phyloP scores from a whole-genome alignment of 1,140 invertebrate species.

The Zelostemma sp. region DNA sequence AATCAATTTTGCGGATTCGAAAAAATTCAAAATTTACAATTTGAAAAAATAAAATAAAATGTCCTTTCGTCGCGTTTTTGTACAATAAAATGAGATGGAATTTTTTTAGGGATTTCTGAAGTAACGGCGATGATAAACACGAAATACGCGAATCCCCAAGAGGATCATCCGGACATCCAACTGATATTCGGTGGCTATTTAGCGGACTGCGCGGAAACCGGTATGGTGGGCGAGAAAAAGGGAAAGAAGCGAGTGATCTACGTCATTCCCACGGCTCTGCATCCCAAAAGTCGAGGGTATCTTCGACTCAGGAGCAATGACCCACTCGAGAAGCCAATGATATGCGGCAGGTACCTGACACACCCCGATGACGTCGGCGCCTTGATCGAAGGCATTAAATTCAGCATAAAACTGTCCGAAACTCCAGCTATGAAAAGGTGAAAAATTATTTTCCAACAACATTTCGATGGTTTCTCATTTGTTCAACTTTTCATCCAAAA shows the following conservation, averaged over 20 bases:
- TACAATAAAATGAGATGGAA: background rate
- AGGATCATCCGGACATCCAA: constrained; percentile 88
- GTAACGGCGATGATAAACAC: constrained; percentile 87
- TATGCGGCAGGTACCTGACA: constrained; percentile 87
- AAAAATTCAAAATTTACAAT: no score
- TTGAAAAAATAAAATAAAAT: no score
- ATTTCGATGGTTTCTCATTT: no score
- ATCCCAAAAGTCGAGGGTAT: constrained; percentile 86
- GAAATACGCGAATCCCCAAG: constrained; percentile 79
- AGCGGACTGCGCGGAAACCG: constrained; percentile 85
- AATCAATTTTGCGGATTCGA: no score
- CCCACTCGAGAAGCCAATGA: constrained; percentile 83
- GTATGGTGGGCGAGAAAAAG: constrained; percentile 82
- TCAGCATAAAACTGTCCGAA: constrained; percentile 77
- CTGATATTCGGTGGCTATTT: constrained; percentile 88
- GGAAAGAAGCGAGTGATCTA: constrained; percentile 69
- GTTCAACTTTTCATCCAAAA: no score
- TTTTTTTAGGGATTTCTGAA: constrained; percentile 78
- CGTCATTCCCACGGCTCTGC: constrained; percentile 79
- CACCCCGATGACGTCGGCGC: constrained; percentile 81
- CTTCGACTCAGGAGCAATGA: constrained; percentile 80
- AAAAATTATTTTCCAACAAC: no score
- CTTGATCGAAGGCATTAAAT: constrained; percentile 82
- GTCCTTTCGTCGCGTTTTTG: no score
- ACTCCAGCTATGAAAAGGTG: constrained; percentile 76